Percentiles rank a stretch among this genome's conserved stretches.
These are phyloP conservation scores for Ichneumoninae sp. DNA, from an alignment of 2,888 invertebrate genomes.

Conservation along the genomic window DNA sequence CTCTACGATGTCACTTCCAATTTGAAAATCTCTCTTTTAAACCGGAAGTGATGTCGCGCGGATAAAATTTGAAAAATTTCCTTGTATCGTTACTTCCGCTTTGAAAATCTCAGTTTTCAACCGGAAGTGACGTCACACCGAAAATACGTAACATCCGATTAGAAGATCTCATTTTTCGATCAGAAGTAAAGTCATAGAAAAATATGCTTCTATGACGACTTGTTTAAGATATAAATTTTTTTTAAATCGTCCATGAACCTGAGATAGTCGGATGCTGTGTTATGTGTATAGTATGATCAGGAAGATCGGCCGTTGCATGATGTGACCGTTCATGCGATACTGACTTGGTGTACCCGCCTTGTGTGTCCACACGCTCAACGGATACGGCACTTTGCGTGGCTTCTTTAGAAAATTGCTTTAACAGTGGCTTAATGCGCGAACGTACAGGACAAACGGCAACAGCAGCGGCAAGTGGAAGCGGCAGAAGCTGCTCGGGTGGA, in stretches of 20 bases:
- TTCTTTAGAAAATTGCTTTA: conserved; percentile 81
- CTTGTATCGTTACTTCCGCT: no score
- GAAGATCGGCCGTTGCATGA: neutral
- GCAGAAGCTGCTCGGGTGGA: conserved; percentile 72
- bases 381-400: conserved; percentile 75
- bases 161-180: no score
- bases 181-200: no score
- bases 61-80: no score
- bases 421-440: conserved; percentile 66
- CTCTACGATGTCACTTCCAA: no score
- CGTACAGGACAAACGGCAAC: conserved; percentile 46
- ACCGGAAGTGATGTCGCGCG: no score
- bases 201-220: neutral
- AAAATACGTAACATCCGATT: no score
- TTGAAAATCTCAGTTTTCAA: no score
- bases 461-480: conserved; percentile 19
- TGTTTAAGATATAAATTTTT: neutral
- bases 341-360: conserved; percentile 21
- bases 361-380: conserved; percentile 40
- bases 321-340: conserved; percentile 41
- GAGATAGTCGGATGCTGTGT: neutral
- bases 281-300: neutral
- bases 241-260: neutral
- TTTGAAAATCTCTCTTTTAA: no score
- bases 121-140: no score